Evolutionary conservation across 2,113 vertebrate species (phyloP), one percentile per base, ranked within the genome.

Genomic region (Danionella cerebrum): DNA sequence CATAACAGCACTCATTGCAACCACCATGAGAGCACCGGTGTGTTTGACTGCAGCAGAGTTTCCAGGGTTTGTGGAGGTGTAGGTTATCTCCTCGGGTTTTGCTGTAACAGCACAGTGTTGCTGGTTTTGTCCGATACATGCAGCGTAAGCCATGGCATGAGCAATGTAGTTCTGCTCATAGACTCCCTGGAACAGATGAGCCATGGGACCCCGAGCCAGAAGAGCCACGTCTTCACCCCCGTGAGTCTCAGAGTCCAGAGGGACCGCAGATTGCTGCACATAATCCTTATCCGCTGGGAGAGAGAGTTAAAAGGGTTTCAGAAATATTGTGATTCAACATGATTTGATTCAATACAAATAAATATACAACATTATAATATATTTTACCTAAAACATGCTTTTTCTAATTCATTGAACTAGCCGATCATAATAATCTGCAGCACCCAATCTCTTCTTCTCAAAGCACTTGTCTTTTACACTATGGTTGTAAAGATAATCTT

Each of bases 131-230:
- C 89, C 86, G 53, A 90, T 76, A 0, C 87, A 89, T 7, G 87
- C 79, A 0, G 87, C 78, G 0, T 86, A 89, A 22, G 69, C 86
- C 85, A 90, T 82, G 50, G 82, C 87, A 3, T 88, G 83, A n/a
- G 87, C 81, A 0, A 90, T 69, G 77, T 87, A 89, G 70, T 72
- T 89, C 76, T 90, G 88, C 69, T 90, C 88, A 0, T 87, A 76
- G 51, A 89, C 77, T 0, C 89, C 88, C 50, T 85, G 83, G 47
- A 89, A 84, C 24, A 90, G 80, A 65, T 89, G 89, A 3, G 84
- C 78, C 88, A 89, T 88, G 53, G 89, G 87, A 12, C 88, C 87
- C 0, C 80, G 78, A 19, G 86, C 84, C 0, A 87, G 72, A 39
- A 89, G 79, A 0, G 74, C 81, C 64, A 89, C 87, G 1, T 89